These are phyloP conservation scores for Lophura nycthemera DNA, from an alignment of 2,113 vertebrate genomes.

Conservation along the genomic window DNA sequence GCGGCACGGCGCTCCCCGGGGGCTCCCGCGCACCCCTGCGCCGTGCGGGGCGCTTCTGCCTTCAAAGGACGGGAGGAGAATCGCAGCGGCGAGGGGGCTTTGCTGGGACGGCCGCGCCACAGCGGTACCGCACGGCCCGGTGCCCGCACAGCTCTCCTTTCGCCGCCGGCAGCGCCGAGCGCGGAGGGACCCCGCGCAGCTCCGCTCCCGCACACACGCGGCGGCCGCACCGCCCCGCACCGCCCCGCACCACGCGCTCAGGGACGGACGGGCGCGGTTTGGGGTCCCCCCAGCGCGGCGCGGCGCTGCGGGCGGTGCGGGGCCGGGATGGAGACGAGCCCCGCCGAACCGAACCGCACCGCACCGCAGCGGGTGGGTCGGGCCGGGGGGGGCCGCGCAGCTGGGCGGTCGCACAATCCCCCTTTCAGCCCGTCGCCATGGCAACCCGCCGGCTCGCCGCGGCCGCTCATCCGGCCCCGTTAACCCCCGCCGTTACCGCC, in stretches of 20 bases:
- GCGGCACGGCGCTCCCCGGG: too few species aligned
- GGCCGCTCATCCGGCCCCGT: constrained; percentile 63
- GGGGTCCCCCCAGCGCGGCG: neutral
- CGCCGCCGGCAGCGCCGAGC: too few species aligned
- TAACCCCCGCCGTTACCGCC: constrained; percentile 49
- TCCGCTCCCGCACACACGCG: too few species aligned
- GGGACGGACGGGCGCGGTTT: neutral
- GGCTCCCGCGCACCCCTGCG: too few species aligned
- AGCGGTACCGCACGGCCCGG: too few species aligned
- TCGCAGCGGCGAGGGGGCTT: neutral
- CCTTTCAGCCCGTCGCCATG: constrained; percentile 78
- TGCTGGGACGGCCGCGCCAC: neutral
- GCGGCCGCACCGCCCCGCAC: too few species aligned
- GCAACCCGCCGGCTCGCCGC: constrained; percentile 74
- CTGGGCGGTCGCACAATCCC: constrained; percentile 75
- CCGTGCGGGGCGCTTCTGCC: too few species aligned
- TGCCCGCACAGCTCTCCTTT: too few species aligned
- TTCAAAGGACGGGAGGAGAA: neutral
- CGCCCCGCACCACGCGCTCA: too few species aligned
- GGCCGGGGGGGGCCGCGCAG: neutral
- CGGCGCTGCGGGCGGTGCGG: neutral
- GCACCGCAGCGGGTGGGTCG: too few species aligned
- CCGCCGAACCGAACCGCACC: neutral
- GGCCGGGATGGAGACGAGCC: neutral
- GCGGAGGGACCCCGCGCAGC: too few species aligned